phyloP scores from a whole-genome alignment of 2,888 invertebrate genomes.

The Epistrophella euchroma region DNA sequence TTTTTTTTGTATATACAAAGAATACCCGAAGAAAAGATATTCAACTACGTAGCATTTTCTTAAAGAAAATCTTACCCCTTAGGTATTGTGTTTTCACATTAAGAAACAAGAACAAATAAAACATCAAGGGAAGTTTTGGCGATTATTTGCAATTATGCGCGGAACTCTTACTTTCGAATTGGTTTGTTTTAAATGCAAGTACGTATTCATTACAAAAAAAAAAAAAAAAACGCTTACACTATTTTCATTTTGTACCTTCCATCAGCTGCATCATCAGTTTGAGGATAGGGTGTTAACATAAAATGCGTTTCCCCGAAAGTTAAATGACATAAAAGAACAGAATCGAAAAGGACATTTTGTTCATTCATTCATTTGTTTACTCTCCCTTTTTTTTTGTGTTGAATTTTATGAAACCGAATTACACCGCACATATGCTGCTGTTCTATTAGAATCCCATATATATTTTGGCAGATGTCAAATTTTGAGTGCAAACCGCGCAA shows the following conservation, averaged over 20 bases:
- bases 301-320: constrained; percentile 17
- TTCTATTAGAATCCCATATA: constrained; percentile 54
- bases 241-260: background rate
- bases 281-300: constrained; percentile 5
- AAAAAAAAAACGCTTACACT: background rate
- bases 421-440: constrained; percentile 62
- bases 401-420: constrained; percentile 32
- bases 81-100: background rate
- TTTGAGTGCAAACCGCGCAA: constrained; percentile 54
- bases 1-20: constrained; percentile 25
- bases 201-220: background rate
- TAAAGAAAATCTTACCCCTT: constrained; percentile 40
- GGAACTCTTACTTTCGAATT: constrained; percentile 14
- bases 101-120: background rate
- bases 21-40: background rate
- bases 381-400: constrained; percentile 35
- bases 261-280: constrained; percentile 54
- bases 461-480: constrained; percentile 71
- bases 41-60: background rate
- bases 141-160: constrained; percentile 33
- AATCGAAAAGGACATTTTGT: constrained; percentile 36
- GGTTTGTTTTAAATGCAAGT: constrained; percentile 31
- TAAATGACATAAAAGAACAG: constrained; percentile 10
- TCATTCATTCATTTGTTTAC: constrained; percentile 55
- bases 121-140: constrained; percentile 26